phyloP scores from a whole-genome alignment of 2,888 invertebrate species.

The Euplexia lucipara region DNA sequence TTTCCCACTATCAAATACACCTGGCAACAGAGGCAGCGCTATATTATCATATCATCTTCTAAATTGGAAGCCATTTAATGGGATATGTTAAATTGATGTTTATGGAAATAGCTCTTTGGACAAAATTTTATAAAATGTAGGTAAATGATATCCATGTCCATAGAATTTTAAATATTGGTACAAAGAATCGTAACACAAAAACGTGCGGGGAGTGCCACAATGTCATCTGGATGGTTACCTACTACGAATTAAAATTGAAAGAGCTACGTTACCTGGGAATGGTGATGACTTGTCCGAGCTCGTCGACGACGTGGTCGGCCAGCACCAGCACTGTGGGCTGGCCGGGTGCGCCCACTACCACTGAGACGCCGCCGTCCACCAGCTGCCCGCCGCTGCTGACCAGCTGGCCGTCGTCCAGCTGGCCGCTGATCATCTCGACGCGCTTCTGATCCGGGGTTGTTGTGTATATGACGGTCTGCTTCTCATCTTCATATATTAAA shows the following conservation, averaged over 20 bases:
- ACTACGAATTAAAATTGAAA: slow-evolving; percentile 19
- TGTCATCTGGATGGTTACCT: slow-evolving; percentile 1
- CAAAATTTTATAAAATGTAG: slow-evolving; percentile 59
- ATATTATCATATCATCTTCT: slow-evolving; percentile 75
- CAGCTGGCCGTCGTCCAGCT: slow-evolving; percentile 91
- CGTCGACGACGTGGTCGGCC: slow-evolving; percentile 94
- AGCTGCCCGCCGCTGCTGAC: slow-evolving; percentile 88
- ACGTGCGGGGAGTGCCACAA: neutral
- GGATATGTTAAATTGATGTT: slow-evolving; percentile 65
- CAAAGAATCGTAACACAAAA: slow-evolving; percentile 19
- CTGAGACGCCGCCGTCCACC: slow-evolving; percentile 89
- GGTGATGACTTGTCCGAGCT: slow-evolving; percentile 92
- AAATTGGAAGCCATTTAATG: slow-evolving; percentile 77
- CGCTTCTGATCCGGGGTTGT: slow-evolving; percentile 95
- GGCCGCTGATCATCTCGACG: slow-evolving; percentile 94
- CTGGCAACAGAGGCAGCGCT: slow-evolving; percentile 74
- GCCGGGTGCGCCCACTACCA: slow-evolving; percentile 87
- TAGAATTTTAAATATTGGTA: slow-evolving; percentile 25
- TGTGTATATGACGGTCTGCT: slow-evolving; percentile 96
- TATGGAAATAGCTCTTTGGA: slow-evolving; percentile 65
- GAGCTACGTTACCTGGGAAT: slow-evolving; percentile 90
- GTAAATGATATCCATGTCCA: slow-evolving; percentile 17
- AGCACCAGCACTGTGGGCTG: slow-evolving; percentile 93
- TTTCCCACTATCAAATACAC: slow-evolving; percentile 78
- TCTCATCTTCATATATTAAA: slow-evolving; percentile 96